These are phyloP conservation scores for Echinometra lucunter DNA, from an alignment of 53 echinoderm and acorn worm species.

Conservation along the genomic window DNA sequence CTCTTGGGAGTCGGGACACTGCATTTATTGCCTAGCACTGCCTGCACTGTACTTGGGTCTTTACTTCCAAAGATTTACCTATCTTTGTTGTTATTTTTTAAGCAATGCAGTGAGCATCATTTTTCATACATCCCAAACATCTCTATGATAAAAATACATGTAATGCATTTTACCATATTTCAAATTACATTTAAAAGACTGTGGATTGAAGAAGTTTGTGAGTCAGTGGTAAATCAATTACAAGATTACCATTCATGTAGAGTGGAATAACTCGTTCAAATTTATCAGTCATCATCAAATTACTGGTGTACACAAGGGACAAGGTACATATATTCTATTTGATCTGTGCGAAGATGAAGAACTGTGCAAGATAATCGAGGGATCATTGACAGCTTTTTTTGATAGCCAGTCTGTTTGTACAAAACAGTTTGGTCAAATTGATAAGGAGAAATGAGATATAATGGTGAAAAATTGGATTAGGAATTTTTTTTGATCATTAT, in stretches of 20 bases:
- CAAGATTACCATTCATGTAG: no score
- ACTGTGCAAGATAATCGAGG: background rate
- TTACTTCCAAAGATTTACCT: no score
- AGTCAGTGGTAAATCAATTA: no score
- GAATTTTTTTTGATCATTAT: background rate
- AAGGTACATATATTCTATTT: slow-evolving; percentile 9
- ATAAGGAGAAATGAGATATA: background rate
- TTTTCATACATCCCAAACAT: background rate
- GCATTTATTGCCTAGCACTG: background rate
- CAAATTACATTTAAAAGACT: no score
- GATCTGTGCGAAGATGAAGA: slow-evolving; percentile 5
- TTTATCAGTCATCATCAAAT: background rate
- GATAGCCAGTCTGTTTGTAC: slow-evolving; percentile 9
- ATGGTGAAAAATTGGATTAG: background rate
- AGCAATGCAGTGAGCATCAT: background rate
- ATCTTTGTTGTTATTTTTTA: background rate
- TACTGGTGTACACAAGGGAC: background rate
- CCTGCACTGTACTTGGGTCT: background rate
- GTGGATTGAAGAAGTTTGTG: background rate
- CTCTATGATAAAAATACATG: no score
- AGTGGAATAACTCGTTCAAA: background rate
- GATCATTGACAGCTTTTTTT: background rate
- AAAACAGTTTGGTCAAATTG: background rate
- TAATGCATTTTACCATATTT: no score
- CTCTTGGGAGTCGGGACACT: background rate